Evolutionary conservation across 2,113 vertebrate species (phyloP), one percentile per base, ranked within the genome.

Genomic region (Sardina pilchardus): DNA sequence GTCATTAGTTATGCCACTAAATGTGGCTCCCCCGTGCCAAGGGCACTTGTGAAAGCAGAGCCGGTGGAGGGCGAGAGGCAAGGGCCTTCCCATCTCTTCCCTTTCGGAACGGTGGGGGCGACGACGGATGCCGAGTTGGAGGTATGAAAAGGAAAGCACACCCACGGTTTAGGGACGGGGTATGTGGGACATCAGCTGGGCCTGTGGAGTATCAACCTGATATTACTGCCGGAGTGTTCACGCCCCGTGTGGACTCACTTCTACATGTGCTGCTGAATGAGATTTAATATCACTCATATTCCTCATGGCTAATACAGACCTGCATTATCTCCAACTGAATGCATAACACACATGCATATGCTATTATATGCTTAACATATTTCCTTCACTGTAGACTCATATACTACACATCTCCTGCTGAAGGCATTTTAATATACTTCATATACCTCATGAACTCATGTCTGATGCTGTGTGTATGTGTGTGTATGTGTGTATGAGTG

Each of bases 1-100:
- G 24, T 86, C 67, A 85, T 88, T 89, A 89, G 86, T 85, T 83
- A 71, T 83, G 83, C 88, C 56, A 84, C 84, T 85, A 84, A 87
- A 83, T 53, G 75, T 71, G 84, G 67, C 47, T 88, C 87, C 86
- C 78, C 67, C 67, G 85, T 87, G 81, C 75, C 30, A 36, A 80
- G 34, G 82, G 75, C n/a, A n/a, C 17, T 39, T 24, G 63, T 24
- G 63, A 39, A 34, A 82, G 47, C 42, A 82, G 14, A 47, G 21
- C 30, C 45, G 10, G 16, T 63, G 44, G 26, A 43, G 81, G 59
- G 2, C 39, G 39, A 2, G 26, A 21, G 71, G 44, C 71, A 16
- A 10, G 34, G 14, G 71, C 26, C 71, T 78, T 34, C 71, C 30
- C 71, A 78, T 2, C 71, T 78, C 26, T 34, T 36, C 26, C 19